phyloP scores from a whole-genome alignment of 2,797 vertebrate species.

The Lophius americanus region DNA sequence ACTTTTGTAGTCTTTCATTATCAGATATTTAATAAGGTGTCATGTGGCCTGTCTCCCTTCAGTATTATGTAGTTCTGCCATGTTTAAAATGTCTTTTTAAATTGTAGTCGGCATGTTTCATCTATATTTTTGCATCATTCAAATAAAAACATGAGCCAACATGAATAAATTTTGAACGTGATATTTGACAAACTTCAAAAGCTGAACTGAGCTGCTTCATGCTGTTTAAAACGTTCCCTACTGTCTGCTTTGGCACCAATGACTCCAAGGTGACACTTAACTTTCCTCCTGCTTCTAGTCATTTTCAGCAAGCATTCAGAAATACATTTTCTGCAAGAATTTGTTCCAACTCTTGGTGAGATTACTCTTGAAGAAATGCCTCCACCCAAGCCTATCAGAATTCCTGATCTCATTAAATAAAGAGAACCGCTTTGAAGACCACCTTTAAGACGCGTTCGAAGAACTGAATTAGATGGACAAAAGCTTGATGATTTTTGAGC shows the following conservation, averaged over 20 bases:
- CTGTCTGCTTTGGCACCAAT: not conserved
- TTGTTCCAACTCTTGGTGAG: constrained; percentile 6
- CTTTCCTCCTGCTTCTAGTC: not conserved
- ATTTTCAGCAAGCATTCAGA: constrained; percentile 4
- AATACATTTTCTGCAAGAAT: constrained; percentile 6
- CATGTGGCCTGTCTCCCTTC: not conserved
- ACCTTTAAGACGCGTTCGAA: constrained; percentile 28
- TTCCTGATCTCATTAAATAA: constrained; percentile 35
- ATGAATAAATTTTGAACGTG: constrained; percentile 4
- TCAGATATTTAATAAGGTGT: not conserved
- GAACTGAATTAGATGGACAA: constrained; percentile 24
- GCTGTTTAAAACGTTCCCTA: constrained; percentile 5
- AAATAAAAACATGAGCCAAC: constrained; percentile 4
- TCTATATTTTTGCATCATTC: constrained; percentile 31
- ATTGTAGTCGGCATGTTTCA: not conserved
- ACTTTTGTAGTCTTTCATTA: not conserved
- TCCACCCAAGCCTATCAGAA: constrained; percentile 31
- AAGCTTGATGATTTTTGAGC: constrained; percentile 13
- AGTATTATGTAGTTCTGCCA: no score
- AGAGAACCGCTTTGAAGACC: constrained; percentile 62
- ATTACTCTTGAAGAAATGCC: not conserved
- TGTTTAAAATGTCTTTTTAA: not conserved
- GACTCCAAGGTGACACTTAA: not conserved
- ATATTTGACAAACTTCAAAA: not conserved
- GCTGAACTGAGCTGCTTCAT: constrained; percentile 2